Conservation (phyloP, 1,140 invertebrate genomes). For the Colletes gigas region DNA sequence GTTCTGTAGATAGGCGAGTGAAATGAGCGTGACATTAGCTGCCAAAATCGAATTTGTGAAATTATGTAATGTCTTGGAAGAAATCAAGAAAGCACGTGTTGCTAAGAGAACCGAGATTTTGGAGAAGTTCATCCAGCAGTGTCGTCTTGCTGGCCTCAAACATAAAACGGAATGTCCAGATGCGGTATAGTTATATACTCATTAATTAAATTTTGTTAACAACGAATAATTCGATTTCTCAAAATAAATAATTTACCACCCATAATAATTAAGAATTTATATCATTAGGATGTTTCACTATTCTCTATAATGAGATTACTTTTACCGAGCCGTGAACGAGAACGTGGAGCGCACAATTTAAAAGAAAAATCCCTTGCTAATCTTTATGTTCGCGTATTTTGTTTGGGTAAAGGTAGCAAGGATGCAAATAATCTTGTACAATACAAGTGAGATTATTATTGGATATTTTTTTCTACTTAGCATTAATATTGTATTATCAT, state of each 20-base stretch:
- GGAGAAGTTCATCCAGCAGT: constrained; percentile 81
- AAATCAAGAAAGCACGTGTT: constrained; percentile 77
- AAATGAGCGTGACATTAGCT: constrained; percentile 63
- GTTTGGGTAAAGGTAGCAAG: constrained; percentile 84
- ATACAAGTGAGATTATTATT: constrained; percentile 62
- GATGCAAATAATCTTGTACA: constrained; percentile 75
- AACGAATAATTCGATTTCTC: background rate
- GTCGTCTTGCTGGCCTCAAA: constrained; percentile 73
- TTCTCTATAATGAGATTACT: constrained; percentile 88
- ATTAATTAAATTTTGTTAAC: background rate
- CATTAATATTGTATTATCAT: constrained; percentile 3
- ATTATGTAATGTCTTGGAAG: constrained; percentile 81
- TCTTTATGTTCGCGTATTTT: constrained; percentile 86
- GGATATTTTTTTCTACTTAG: background rate
- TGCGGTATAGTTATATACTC: constrained; percentile 56
- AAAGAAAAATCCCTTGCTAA: constrained; percentile 85
- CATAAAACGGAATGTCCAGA: constrained; percentile 63
- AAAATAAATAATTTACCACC: background rate
- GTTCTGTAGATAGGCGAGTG: constrained; percentile 54
- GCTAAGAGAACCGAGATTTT: constrained; percentile 81
- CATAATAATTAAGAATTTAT: constrained; percentile 28
- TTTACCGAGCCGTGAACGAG: constrained; percentile 86
- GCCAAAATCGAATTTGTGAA: constrained; percentile 76
- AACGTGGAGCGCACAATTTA: constrained; percentile 85
- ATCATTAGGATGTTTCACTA: constrained; percentile 81